Evolutionary conservation across 2,888 invertebrate genomes (phyloP).

Genomic region (Drosophila testacea): DNA sequence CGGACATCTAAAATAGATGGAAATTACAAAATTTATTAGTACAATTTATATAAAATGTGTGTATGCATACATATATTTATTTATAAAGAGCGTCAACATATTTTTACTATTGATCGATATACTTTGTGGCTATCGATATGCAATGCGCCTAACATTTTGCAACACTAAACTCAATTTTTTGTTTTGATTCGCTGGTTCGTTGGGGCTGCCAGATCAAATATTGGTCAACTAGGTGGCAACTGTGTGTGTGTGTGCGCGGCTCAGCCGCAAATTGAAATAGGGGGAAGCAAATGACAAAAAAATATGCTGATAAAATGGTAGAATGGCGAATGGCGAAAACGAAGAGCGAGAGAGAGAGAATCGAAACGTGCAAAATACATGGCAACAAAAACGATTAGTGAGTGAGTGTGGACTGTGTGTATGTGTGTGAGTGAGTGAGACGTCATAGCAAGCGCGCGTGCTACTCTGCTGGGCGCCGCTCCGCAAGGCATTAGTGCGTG

Average conservation of each 20-base stretch:
- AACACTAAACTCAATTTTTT: conserved; percentile 57
- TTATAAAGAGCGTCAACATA: not conserved
- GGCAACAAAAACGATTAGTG: conserved; percentile 36
- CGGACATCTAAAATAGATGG: conserved; percentile 91
- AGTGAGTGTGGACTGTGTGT: not conserved
- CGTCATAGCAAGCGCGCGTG: conserved; percentile 57
- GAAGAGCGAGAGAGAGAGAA: conserved; percentile 36
- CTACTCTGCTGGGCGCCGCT: conserved; percentile 51
- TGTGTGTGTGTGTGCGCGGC: conserved; percentile 12
- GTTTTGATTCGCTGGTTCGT: conserved; percentile 70
- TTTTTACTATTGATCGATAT: conserved; percentile 23
- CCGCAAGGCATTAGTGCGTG: conserved; percentile 55
- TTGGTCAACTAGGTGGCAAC: conserved; percentile 63
- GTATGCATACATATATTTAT: not conserved
- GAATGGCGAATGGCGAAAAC: conserved; percentile 48
- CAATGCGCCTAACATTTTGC: conserved; percentile 33
- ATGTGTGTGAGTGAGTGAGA: conserved; percentile 54
- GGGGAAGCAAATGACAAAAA: conserved; percentile 1
- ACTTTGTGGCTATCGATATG: conserved; percentile 38
- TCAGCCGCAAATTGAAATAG: conserved; percentile 23
- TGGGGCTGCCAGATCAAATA: conserved; percentile 47
- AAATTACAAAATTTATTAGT: conserved; percentile 17
- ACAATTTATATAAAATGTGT: not conserved
- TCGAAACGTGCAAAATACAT: conserved; percentile 58
- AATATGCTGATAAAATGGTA: conserved; percentile 25